Evolutionary conservation across 2,797 vertebrate genomes (phyloP).

Genomic region (Cottoperca gobio): DNA sequence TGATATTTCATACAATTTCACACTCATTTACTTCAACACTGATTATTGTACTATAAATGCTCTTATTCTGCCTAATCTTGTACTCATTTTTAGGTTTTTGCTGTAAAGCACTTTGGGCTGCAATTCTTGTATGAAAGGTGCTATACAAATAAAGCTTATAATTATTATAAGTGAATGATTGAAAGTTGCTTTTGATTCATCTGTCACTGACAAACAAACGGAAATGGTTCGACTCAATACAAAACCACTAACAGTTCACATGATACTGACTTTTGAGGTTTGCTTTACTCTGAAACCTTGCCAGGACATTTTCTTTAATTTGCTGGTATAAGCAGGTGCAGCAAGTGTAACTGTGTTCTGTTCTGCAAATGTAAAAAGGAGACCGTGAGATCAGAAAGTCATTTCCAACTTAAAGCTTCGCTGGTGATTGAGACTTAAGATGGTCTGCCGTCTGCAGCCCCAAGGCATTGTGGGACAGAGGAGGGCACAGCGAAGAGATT

Average conservation of each 20-base stretch:
- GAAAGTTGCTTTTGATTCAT: constrained; percentile 11
- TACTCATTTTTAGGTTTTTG: too few relatives aligned
- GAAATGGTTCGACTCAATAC: background rate
- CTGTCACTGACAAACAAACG: constrained; percentile 7
- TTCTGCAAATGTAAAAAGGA: constrained; percentile 34
- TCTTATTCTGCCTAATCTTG: too few relatives aligned
- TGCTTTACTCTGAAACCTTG: constrained; percentile 11
- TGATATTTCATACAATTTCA: too few relatives aligned
- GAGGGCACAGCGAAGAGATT: constrained; percentile 67
- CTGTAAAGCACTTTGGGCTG: too few relatives aligned
- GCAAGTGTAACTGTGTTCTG: constrained; percentile 22
- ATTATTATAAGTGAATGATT: constrained; percentile 16
- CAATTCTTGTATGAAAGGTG: too few relatives aligned
- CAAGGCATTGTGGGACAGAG: constrained; percentile 55
- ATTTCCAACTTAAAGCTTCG: constrained; percentile 68
- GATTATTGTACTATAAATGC: too few relatives aligned
- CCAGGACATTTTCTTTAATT: background rate
- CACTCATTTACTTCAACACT: too few relatives aligned
- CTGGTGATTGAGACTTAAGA: constrained; percentile 71
- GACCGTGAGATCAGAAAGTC: constrained; percentile 69
- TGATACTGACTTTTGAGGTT: background rate
- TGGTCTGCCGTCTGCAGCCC: constrained; percentile 59
- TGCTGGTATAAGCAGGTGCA: constrained; percentile 27
- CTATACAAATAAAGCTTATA: too few relatives aligned
- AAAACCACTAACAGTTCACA: background rate